phyloP scores from a whole-genome alignment of 2,113 vertebrate species.

The Pandion haliaetus region DNA sequence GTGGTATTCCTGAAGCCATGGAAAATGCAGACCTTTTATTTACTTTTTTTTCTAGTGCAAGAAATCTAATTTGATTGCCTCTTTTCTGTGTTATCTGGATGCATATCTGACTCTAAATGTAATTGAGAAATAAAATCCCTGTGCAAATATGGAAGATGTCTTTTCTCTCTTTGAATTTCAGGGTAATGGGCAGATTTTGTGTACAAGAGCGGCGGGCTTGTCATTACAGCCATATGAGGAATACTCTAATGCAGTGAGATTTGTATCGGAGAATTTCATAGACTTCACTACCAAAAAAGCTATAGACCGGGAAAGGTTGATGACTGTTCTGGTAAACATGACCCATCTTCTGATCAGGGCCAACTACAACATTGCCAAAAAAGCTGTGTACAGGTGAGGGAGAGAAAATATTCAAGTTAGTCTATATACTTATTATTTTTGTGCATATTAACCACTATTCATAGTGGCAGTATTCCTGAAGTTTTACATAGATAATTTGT shows the following conservation, averaged over 20 bases:
- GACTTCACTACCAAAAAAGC: conserved; percentile 70
- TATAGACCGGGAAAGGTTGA: conserved; percentile 80
- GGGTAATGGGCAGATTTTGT: conserved; percentile 82
- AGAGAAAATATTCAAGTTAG: neutral
- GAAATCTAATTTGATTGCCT: neutral
- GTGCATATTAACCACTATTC: neutral
- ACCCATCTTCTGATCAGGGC: conserved; percentile 81
- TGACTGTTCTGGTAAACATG: conserved; percentile 84
- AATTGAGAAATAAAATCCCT: neutral
- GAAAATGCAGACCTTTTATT: neutral
- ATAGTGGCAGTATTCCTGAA: neutral
- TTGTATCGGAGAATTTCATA: conserved; percentile 75
- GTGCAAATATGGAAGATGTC: neutral
- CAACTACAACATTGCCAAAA: conserved; percentile 78
- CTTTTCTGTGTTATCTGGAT: neutral
- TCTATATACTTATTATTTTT: neutral
- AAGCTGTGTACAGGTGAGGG: conserved; percentile 78
- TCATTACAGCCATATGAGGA: conserved; percentile 81
- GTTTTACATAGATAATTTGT: neutral
- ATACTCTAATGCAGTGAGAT: conserved; percentile 66
- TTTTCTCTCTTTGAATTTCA: conserved; percentile 50
- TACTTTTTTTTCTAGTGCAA: neutral
- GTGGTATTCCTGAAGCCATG: neutral
- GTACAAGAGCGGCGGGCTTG: conserved; percentile 72
- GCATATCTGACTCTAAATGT: neutral